Evolutionary conservation across 2,113 vertebrate species (phyloP), one percentile per base, ranked within the genome.

Genomic region (Perccottus glenii): DNA sequence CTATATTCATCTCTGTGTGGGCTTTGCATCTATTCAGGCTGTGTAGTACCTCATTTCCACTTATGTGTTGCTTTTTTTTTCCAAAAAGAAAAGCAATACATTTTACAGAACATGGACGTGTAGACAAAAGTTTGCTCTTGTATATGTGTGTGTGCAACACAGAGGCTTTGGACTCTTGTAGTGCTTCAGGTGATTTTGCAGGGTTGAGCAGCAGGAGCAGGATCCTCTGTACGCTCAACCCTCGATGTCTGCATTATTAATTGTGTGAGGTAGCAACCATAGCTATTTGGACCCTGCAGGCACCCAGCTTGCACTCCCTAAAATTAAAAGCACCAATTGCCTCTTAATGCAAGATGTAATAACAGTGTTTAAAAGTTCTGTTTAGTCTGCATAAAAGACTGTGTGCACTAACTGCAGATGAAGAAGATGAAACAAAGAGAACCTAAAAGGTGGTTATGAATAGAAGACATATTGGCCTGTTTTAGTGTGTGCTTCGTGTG

Each of bases 301-400:
- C 86, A 64, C 63, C 64, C 40, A 15, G 75, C 50, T 35, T 78
- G 77, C 69, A 45, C 55, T 61, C 64, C 67, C 77, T 65, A 74
- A 89, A 87, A 91, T 87, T 87, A 87, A 87, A 91, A 88, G 78
- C 64, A 74, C 65, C 62, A 55, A 86, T 90, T 85, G 70, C 79
- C 71, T 85, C 59, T 78, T 58, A 75, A 55, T 78, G 76, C 74
- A 86, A 80, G 64, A 75, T 63, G 64, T 82, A 80, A 84, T 80
- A 78, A 77, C 60, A 71, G 65, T 84, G 65, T 84, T 84, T 77
- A 80, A 27, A 77, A 77, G 55, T 79, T 71, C 58, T 60, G 66
- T 79, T 83, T 80, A 61, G 75, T 60, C 83, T 58, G 36, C n/a
- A 64, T 36, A 77, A 81, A 83, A 59, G 40, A 64, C 56, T 43